These are phyloP conservation scores for Noctua pronuba DNA, from an alignment of 2,888 invertebrate species.

Conservation along the genomic window DNA sequence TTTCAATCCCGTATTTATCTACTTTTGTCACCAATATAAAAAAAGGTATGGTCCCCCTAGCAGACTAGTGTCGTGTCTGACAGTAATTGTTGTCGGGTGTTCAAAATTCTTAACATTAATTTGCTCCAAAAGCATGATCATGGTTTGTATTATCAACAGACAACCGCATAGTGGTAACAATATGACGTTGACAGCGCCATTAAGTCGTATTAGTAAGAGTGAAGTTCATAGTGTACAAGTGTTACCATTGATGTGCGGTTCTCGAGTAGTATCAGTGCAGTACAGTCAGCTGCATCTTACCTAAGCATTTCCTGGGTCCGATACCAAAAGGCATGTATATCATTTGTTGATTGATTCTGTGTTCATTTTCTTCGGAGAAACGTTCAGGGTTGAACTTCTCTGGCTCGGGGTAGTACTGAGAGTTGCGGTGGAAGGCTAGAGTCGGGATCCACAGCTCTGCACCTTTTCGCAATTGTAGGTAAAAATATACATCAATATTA, in stretches of 20 bases:
- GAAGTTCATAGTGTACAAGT: neutral
- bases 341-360: constrained; percentile 75
- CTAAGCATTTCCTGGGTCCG: constrained; percentile 92
- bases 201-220: neutral
- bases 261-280: no score
- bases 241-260: neutral
- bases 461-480: constrained; percentile 74
- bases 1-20: neutral
- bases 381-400: constrained; percentile 90
- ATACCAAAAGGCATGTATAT: constrained; percentile 89
- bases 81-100: neutral
- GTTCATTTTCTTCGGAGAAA: constrained; percentile 90
- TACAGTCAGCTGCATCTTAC: constrained; percentile 68
- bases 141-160: neutral
- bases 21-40: neutral
- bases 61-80: neutral
- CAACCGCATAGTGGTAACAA: neutral
- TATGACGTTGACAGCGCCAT: neutral
- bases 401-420: constrained; percentile 89
- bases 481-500: neutral
- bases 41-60: neutral
- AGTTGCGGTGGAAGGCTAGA: constrained; percentile 86
- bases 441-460: constrained; percentile 79
- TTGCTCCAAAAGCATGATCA: neutral
- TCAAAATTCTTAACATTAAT: neutral